These are phyloP conservation scores for Dromaius novaehollandiae DNA, from an alignment of 2,113 vertebrate species.

Conservation along the genomic window DNA sequence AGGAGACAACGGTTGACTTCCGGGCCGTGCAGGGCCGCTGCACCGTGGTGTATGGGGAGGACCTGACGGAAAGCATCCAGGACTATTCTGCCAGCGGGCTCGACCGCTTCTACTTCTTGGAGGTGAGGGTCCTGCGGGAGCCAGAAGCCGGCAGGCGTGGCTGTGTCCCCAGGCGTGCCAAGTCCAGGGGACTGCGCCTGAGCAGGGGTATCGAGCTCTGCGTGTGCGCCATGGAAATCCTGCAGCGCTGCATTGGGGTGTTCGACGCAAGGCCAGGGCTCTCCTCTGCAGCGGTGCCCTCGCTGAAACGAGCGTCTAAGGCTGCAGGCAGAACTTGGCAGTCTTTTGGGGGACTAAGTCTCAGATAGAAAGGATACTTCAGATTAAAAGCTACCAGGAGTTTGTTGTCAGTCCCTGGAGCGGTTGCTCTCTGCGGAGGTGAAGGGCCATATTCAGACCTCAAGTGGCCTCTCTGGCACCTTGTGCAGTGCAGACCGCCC, in stretches of 20 bases:
- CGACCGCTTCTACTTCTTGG: conserved; percentile 94
- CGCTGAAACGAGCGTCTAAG: no score
- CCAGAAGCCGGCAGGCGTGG: not conserved
- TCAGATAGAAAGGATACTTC: not conserved
- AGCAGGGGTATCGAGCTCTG: not conserved
- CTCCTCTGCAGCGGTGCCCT: no score
- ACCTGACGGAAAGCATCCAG: conserved; percentile 84
- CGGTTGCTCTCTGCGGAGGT: not conserved
- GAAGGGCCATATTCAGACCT: not conserved
- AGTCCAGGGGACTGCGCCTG: not conserved
- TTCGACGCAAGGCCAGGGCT: no score
- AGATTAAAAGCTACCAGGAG: not conserved
- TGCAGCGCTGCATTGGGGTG: no score
- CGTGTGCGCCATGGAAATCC: no score
- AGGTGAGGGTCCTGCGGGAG: conserved; percentile 71
- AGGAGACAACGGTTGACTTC: conserved; percentile 87
- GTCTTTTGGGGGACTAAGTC: not conserved
- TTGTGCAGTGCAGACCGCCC: not conserved
- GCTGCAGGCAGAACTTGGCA: no score
- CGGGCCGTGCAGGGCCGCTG: conserved; percentile 86
- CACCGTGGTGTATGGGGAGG: conserved; percentile 89
- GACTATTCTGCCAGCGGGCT: conserved; percentile 84
- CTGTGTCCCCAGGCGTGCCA: rapidly evolving
- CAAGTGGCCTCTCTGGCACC: no score
- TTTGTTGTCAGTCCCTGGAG: not conserved